phyloP scores from a whole-genome alignment of 2,797 vertebrate genomes.

The Lepus oiostolus region DNA sequence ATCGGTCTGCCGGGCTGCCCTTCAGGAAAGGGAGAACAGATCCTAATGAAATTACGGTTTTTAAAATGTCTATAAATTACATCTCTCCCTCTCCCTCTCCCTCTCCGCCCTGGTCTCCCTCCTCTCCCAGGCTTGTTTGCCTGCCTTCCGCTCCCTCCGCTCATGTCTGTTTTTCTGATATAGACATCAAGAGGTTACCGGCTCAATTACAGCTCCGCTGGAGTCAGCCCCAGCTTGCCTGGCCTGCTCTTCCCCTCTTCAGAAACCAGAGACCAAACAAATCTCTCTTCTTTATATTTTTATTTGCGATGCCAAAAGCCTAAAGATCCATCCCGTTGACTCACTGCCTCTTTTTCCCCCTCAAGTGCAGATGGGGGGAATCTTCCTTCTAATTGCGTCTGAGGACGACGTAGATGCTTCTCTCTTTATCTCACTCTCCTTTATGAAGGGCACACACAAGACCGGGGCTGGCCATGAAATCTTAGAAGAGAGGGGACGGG shows the following conservation, averaged over 20 bases:
- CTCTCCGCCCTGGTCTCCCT: constrained; percentile 81
- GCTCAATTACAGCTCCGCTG: constrained; percentile 88
- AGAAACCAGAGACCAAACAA: constrained; percentile 80
- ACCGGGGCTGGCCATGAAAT: constrained; percentile 14
- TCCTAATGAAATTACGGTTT: constrained; percentile 82
- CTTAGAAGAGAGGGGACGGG: constrained; percentile 51
- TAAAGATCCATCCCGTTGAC: not conserved
- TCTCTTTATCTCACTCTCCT: not conserved
- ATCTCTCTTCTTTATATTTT: constrained; percentile 79
- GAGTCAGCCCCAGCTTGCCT: constrained; percentile 84
- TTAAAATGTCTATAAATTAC: constrained; percentile 87
- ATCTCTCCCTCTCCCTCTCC: constrained; percentile 79
- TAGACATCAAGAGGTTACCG: constrained; percentile 89
- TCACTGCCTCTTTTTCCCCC: constrained; percentile 57
- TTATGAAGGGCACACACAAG: constrained; percentile 43
- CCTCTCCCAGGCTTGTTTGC: constrained; percentile 82
- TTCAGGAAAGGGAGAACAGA: constrained; percentile 79
- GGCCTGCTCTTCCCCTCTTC: constrained; percentile 81
- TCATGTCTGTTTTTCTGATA: constrained; percentile 87
- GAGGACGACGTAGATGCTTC: constrained; percentile 36
- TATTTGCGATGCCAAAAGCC: constrained; percentile 75
- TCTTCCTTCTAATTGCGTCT: constrained; percentile 34
- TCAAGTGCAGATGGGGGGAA: constrained; percentile 47
- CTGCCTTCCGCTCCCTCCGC: constrained; percentile 82
- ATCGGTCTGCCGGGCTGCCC: constrained; percentile 75